Percentiles rank a stretch among this genome's conserved stretches.
These are phyloP conservation scores for Tetraneura akinire DNA, from an alignment of 1,140 invertebrate species.

Conservation along the genomic window DNA sequence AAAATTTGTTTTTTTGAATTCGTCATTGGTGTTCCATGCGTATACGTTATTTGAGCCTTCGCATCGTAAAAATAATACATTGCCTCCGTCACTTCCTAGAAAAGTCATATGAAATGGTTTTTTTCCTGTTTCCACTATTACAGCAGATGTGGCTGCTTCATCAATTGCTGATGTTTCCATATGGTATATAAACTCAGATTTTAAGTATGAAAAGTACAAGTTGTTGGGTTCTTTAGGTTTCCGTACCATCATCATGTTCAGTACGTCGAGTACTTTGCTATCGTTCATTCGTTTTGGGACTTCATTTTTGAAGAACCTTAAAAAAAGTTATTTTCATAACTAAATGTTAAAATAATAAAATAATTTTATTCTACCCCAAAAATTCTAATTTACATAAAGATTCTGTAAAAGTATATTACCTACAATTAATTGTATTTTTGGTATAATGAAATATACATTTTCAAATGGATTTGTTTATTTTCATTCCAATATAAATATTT, in stretches of 20 bases:
- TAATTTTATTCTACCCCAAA: too few relatives aligned
- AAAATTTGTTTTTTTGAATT: neutral
- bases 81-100: neutral
- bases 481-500: too few relatives aligned
- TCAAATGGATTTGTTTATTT: too few relatives aligned
- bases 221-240: neutral
- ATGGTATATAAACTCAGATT: neutral
- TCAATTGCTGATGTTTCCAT: neutral
- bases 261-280: neutral
- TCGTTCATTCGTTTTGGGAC: neutral
- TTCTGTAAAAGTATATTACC: too few relatives aligned
- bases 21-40: neutral
- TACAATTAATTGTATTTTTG: too few relatives aligned
- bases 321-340: too few relatives aligned
- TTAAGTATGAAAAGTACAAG: neutral
- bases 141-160: neutral
- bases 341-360: too few relatives aligned
- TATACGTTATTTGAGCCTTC: neutral
- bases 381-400: too few relatives aligned
- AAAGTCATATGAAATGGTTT: neutral
- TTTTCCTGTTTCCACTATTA: neutral
- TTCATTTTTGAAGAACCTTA: neutral
- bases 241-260: neutral
- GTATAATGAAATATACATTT: too few relatives aligned
- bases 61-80: neutral